Base-by-base conservation (phyloP, 2,888 invertebrate genomes). In the Microctonus hyperodae region DNA sequence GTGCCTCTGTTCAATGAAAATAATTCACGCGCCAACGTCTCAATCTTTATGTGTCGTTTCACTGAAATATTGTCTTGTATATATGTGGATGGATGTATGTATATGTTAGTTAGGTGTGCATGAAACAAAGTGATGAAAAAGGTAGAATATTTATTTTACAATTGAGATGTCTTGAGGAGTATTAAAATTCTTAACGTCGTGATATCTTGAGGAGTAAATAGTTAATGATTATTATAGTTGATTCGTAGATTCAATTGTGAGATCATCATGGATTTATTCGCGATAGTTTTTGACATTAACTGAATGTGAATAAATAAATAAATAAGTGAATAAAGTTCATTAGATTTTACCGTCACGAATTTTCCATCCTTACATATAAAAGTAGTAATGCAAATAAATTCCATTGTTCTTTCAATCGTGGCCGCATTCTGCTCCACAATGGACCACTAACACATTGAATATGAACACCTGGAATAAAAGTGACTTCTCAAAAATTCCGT, bases 351-450 rank as follows among this genome's bases (percentile, higher is more conserved):
- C 65, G 67, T 70, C 68, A 69, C 69, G 72, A 70, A 69, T 70
- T 73, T 71, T 70, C 69, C 69, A 51, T 55, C 67, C 44, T 44
- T 44, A 5, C 16, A 44, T n/a, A 44, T 55, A 28, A 73, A 68
- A 72, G 65, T 67, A 64, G 44, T 16, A 44, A 44, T 44, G 44
- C 16, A 64, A 64, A 70, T 73, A 73, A 73, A 73, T 73, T 73
- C 73, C 73, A 73, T 73, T 73, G 73, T 73, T 70, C 68, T 64
- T 60, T 65, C 67, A 73, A 70, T 71, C 69, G 57, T 71, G 66
- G 65, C 67, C 60, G 69, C 70, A 73, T 70, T 70, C 70, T 71
- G 59, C 37, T 55, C 60, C 44, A 66, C 66, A 66, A 66, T 66
- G 61, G 61, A 50, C 50, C 23, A 61, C 25, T 66, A 61, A 65